Evolutionary conservation across 1,140 invertebrate species (phyloP).

Genomic region (Heliothis virescens): DNA sequence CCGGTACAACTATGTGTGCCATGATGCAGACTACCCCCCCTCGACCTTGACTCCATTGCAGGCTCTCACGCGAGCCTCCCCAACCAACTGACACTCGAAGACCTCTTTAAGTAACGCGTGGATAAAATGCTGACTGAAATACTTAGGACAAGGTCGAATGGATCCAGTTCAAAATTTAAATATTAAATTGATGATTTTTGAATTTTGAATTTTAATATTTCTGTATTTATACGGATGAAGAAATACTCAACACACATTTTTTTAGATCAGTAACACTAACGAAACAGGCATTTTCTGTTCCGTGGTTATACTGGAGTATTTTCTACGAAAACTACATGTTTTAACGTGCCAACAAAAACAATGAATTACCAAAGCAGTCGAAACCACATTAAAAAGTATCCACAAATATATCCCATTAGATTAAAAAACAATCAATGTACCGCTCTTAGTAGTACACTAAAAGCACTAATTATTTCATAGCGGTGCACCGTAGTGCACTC

Average conservation of each 20-base stretch:
- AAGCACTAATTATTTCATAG: constrained; percentile 4
- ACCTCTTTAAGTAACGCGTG: neutral
- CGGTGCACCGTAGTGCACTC: neutral
- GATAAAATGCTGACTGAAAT: neutral
- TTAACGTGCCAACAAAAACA: too few species aligned
- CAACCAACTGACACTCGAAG: neutral
- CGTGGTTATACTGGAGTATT: too few species aligned
- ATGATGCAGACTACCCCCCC: neutral
- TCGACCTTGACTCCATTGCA: constrained; percentile 18
- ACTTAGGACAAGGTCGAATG: neutral
- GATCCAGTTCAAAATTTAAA: neutral
- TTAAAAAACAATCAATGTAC: neutral
- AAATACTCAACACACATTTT: too few species aligned
- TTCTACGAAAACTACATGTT: too few species aligned
- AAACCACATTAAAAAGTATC: too few species aligned
- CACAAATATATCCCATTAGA: neutral
- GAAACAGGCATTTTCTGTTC: too few species aligned
- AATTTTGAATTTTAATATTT: too few species aligned
- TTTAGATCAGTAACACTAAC: too few species aligned
- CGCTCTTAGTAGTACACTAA: neutral
- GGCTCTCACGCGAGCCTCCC: neutral
- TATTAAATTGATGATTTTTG: too few species aligned
- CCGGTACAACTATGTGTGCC: neutral
- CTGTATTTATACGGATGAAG: too few species aligned
- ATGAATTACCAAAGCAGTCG: too few species aligned